Conservation (phyloP, 2,797 vertebrate genomes). For the Syndactyla subalaris region DNA sequence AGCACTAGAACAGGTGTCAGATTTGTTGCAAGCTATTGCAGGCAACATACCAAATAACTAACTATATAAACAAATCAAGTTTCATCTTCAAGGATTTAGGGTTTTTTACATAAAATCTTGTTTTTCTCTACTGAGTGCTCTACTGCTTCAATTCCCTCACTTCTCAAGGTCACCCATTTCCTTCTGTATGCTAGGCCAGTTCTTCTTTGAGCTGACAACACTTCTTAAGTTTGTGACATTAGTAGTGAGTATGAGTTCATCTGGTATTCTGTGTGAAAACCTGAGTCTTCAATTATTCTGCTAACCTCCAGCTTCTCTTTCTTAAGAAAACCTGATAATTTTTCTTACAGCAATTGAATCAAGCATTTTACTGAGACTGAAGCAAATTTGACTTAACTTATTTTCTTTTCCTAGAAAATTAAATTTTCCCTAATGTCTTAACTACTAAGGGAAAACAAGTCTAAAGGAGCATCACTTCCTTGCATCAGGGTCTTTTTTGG, state of each 20-base stretch:
- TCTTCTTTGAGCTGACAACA: neutral
- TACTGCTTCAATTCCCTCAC: neutral
- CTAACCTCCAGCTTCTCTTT: neutral
- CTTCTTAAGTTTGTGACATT: neutral
- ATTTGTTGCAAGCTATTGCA: neutral
- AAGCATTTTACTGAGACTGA: neutral
- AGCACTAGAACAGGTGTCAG: neutral
- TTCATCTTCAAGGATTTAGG: neutral
- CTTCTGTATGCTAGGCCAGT: neutral
- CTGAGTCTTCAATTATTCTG: neutral
- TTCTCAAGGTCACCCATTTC: neutral
- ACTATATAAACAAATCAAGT: neutral
- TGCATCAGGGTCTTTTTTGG: neutral
- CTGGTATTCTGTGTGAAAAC: slow-evolving; percentile 4
- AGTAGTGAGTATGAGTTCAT: neutral
- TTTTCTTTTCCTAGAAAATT: neutral
- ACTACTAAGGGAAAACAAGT: neutral
- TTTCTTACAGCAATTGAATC: neutral
- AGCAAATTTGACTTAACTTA: neutral
- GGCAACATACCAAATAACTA: neutral
- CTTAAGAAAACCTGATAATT: neutral
- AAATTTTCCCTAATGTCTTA: neutral
- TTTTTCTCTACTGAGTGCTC: neutral
- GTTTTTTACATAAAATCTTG: neutral
- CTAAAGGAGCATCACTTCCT: neutral